phyloP scores from a whole-genome alignment of 2,888 invertebrate genomes.

The Adela reaumurella region DNA sequence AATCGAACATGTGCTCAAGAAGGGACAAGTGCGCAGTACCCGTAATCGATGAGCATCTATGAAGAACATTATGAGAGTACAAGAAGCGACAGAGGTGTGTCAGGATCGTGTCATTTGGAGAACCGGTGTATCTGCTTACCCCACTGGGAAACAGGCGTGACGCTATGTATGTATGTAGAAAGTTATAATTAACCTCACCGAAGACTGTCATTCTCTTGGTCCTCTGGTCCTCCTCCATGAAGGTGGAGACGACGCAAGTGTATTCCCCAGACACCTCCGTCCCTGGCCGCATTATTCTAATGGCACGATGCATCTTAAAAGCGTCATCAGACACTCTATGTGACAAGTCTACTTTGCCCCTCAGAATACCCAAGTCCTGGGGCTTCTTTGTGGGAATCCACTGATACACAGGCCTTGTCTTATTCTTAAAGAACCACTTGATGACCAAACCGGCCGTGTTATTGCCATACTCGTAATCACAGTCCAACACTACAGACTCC shows the following conservation, averaged over 20 bases:
- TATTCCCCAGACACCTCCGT: constrained; percentile 71
- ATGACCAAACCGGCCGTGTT: constrained; percentile 66
- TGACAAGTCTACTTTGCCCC: constrained; percentile 58
- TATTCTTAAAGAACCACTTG: constrained; percentile 73
- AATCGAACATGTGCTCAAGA: no score
- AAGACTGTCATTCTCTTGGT: constrained; percentile 65
- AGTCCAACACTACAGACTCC: constrained; percentile 65
- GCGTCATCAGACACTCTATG: constrained; percentile 65
- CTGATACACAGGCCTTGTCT: constrained; percentile 67
- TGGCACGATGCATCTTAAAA: constrained; percentile 66
- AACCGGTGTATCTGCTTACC: no score
- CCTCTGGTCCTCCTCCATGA: constrained; percentile 64
- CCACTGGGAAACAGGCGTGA: no score
- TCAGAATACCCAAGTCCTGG: constrained; percentile 58
- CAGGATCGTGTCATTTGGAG: no score
- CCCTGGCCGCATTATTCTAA: constrained; percentile 68
- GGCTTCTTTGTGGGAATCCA: constrained; percentile 71
- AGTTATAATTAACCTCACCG: constrained; percentile 42
- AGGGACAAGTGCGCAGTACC: no score
- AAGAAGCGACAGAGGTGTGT: no score
- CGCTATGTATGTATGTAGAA: no score
- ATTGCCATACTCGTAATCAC: constrained; percentile 63
- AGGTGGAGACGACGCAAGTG: constrained; percentile 69
- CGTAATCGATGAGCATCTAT: no score
- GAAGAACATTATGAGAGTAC: no score